Evolutionary conservation across 2,888 invertebrate species (phyloP).

Genomic region (Tiphia femorata): DNA sequence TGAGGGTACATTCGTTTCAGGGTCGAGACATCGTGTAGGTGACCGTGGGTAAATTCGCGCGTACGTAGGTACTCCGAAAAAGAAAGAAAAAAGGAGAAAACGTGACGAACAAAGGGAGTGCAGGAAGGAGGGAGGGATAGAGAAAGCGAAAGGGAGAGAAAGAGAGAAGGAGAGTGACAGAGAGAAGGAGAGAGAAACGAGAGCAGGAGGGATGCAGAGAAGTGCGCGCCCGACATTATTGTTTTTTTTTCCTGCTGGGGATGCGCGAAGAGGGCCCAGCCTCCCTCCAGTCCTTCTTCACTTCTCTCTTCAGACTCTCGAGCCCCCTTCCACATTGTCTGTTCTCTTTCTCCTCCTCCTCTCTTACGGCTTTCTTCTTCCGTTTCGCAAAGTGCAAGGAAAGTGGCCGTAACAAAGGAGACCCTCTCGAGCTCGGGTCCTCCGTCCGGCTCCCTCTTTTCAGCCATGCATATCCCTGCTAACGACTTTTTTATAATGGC

Average conservation of each 20-base stretch:
- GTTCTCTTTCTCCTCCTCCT: conserved; percentile 19
- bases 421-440: conserved; percentile 30
- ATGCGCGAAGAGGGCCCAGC: conserved; percentile 34
- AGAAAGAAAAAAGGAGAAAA: conserved; percentile 6
- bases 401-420: conserved; percentile 34
- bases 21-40: conserved; percentile 7
- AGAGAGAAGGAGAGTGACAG: not conserved
- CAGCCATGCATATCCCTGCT: too few species aligned
- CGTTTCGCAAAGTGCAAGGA: conserved; percentile 32
- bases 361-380: conserved; percentile 22
- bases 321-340: not conserved
- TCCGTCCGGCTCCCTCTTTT: too few species aligned
- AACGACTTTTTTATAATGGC: too few species aligned
- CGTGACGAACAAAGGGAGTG: conserved; percentile 24
- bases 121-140: conserved; percentile 6
- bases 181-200: conserved; percentile 14
- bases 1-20: not conserved
- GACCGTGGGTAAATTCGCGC: conserved; percentile 11
- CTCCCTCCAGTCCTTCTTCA: not conserved
- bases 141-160: not conserved
- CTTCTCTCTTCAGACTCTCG: conserved; percentile 26
- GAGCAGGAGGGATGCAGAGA: conserved; percentile 23
- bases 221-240: conserved; percentile 48
- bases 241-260: conserved; percentile 46
- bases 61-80: conserved; percentile 19